Evolutionary conservation across 2,797 vertebrate genomes (phyloP).

Genomic region (Peromyscus aztecus): DNA sequence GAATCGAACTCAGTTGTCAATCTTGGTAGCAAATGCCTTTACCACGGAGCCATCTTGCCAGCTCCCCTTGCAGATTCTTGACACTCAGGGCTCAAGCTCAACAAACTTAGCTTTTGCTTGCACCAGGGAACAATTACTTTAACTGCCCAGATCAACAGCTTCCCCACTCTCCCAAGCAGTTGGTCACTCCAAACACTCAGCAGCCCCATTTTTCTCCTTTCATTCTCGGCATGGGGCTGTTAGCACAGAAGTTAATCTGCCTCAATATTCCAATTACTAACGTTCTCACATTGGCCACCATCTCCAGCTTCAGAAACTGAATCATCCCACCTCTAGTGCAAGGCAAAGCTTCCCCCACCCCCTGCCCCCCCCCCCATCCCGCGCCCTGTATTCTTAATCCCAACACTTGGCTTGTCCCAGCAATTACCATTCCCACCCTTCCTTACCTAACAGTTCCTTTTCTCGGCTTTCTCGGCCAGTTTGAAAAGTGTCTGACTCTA

Average conservation of each 20-base stretch:
- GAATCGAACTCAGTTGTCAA: neutral
- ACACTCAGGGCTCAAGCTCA: neutral
- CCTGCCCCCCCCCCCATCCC: too few species aligned
- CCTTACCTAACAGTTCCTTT: neutral
- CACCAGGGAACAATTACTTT: neutral
- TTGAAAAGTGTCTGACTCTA: neutral
- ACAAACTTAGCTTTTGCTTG: neutral
- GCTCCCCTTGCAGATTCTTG: neutral
- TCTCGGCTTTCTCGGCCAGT: neutral
- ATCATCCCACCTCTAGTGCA: neutral
- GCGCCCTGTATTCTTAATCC: neutral
- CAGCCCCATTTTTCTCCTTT: neutral
- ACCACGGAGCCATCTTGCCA: neutral
- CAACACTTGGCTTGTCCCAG: neutral
- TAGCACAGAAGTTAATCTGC: neutral
- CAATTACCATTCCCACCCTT: neutral
- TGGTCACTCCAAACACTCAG: conserved; percentile 26
- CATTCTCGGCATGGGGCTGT: neutral
- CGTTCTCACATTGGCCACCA: neutral
- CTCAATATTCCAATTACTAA: neutral
- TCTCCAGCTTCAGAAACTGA: neutral
- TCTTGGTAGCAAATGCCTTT: neutral
- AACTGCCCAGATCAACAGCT: neutral
- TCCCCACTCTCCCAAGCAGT: neutral
- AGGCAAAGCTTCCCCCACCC: neutral